These are phyloP conservation scores for Sinocyclocheilus grahami DNA, from an alignment of 2,113 vertebrate species.

Conservation along the genomic window DNA sequence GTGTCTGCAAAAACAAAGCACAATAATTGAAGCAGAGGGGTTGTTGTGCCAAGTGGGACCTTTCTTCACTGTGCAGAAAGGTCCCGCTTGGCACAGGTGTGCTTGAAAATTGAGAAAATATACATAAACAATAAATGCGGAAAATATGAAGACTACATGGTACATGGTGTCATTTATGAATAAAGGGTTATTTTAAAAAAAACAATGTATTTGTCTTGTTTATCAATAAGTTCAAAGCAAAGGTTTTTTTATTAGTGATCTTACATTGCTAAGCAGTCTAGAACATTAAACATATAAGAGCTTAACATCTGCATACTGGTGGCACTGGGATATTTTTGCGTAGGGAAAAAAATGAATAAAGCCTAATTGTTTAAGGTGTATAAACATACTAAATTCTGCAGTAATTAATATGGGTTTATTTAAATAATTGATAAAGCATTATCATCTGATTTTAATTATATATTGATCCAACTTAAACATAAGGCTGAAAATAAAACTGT, in stretches of 20 bases:
- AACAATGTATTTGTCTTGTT: not conserved
- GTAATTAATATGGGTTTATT: not conserved
- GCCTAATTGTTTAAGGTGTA: not conserved
- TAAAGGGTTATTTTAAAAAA: not conserved
- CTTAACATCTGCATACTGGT: not conserved
- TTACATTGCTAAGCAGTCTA: not conserved
- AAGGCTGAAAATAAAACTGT: not conserved
- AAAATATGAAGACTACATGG: too few species aligned
- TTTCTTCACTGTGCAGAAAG: too few species aligned
- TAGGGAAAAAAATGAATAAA: not conserved
- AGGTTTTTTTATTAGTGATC: not conserved
- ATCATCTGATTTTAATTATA: not conserved
- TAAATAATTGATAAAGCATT: not conserved
- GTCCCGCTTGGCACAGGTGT: not conserved
- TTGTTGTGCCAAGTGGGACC: not conserved
- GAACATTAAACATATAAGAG: not conserved
- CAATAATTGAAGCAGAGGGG: not conserved
- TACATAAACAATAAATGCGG: too few species aligned
- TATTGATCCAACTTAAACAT: not conserved
- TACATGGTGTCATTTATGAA: not conserved
- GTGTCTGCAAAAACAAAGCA: conserved; percentile 1
- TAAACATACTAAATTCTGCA: not conserved
- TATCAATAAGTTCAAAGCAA: not conserved
- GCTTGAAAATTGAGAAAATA: not conserved
- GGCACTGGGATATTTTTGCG: not conserved